Evolutionary conservation across 2,888 invertebrate genomes (phyloP), one percentile per base, ranked within the genome.

Genomic region (Drosophila suboccidentalis): DNA sequence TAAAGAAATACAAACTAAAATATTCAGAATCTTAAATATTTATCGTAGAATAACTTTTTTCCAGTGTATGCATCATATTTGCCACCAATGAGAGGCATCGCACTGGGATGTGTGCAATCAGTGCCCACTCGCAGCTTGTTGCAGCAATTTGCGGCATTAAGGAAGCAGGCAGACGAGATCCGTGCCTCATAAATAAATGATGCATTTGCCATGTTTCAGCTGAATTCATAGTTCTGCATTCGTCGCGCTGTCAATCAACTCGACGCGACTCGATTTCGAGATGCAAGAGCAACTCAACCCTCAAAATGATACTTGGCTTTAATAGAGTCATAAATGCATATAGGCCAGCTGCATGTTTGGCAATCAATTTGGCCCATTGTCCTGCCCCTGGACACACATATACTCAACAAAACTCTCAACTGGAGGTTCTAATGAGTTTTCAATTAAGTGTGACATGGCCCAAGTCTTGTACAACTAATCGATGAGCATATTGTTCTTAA

Each of bases 321-420:
- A 80, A 85, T 87, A 90, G 83, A 83, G 75, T 83, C 86, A 89
- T 90, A 88, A 90, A 90, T 82, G 73, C 65, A 81, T 80, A 19
- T 71, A 38, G 87, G 71, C 71, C 89, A 89, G 85, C 88, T 89
- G 90, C 87, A 75, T 59, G 71, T 72, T 73, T 69, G 60, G 41
- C 82, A 77, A 82, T 82, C 87, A 82, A 79, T 76, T 72, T 65
- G 68, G 32, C 29, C 66, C 60, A 84, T 84, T 84, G 78, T 72
- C 62, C 67, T 71, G 44, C 11, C 47, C 47, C 57, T 44, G 62
- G 62, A 61, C 61, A 65, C 0, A 26, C 26, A 4, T 6, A 6
- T 1, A 29, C 6, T 29, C 29, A 29, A 8, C 8, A 1, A 8
- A 29, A 29, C 70, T 64, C 72, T 82, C 70, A 49, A 65, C 19